A percentile compares a stretch with the other conserved stretches of the same genome.
phyloP scores from a whole-genome alignment of 2,888 invertebrate species.

The Hypomecis atomaria region DNA sequence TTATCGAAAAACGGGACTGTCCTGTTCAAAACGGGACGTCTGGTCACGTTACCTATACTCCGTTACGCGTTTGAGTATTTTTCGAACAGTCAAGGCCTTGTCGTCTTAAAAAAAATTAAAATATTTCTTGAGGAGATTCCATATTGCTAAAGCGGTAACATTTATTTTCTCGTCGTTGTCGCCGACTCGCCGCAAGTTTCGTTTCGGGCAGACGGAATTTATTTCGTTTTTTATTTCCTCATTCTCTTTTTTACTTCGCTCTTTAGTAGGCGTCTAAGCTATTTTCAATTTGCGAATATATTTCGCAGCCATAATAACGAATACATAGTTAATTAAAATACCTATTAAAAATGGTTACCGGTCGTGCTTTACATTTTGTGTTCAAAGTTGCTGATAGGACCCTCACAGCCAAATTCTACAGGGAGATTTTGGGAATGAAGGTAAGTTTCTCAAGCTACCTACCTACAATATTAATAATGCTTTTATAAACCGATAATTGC shows the following conservation, averaged over 20 bases:
- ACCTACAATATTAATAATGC: background rate
- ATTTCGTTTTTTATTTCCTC: too few relatives aligned
- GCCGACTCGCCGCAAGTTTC: too few relatives aligned
- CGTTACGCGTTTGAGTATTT: too few relatives aligned
- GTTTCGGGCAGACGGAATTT: too few relatives aligned
- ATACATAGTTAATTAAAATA: background rate
- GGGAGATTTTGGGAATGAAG: constrained; percentile 97
- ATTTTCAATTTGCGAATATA: background rate
- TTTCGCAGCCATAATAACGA: background rate
- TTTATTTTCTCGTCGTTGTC: too few relatives aligned
- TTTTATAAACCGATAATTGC: background rate
- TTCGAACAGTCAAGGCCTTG: too few relatives aligned
- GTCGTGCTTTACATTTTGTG: constrained; percentile 97
- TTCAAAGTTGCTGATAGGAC: constrained; percentile 97
- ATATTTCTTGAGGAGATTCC: too few relatives aligned
- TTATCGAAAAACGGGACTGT: too few relatives aligned
- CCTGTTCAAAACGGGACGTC: too few relatives aligned
- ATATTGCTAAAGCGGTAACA: too few relatives aligned
- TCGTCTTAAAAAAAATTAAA: too few relatives aligned
- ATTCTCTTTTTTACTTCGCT: background rate
- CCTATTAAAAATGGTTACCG: constrained; percentile 80
- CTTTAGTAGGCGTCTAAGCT: background rate
- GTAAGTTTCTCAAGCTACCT: constrained; percentile 81
- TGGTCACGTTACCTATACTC: too few relatives aligned
- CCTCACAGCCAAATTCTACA: constrained; percentile 93